Evolutionary conservation across 1,140 invertebrate genomes (phyloP), one percentile per base, ranked within the genome.

Genomic region (Sycobia sp.): DNA sequence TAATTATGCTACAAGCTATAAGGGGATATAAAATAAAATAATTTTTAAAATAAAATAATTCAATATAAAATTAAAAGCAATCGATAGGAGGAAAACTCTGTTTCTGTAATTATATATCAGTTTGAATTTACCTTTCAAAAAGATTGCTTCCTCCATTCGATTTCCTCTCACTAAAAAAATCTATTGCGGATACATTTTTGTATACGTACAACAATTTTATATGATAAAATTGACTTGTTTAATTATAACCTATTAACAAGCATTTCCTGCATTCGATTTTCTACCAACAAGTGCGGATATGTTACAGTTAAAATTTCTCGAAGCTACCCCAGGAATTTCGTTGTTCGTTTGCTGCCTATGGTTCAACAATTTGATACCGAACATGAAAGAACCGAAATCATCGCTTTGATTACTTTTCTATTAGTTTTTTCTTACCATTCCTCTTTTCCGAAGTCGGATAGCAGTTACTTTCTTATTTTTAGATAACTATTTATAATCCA

Each of bases 211-310:
- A 69, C 60, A 71, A 47, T 59, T 59, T 68, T 57, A 64, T 68
- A 69, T 65, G 64, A 65, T 61, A 67, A 69, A 72, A 69, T 60
- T 69, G 61, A 66, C 61, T 69, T 63, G 9, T 32, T 49, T 36
- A 34, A 51, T 59, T 66, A 69, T 60, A 70, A 60, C 62, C 63
- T 69, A 62, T 57, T 57, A 59, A 69, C 41, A 68, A 36, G n/a
- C n/a, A n/a, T n/a, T n/a, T n/a, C n/a, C n/a, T n/a, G n/a, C n/a
- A 36, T 41, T 41, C 29, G 46, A 39, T 58, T 66, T 49, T 25
- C 61, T 27, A 22, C 50, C 56, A 14, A 59, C 25, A n/a, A n/a
- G n/a, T n/a, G n/a, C n/a, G n/a, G n/a, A n/a, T n/a, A n/a, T n/a
- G n/a, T n/a, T n/a, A n/a, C n/a, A n/a, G n/a, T n/a, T n/a, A n/a